A percentile compares a stretch with the other conserved stretches of the same genome.
Conservation (phyloP, 2,888 invertebrate species). For the Neria commutata region DNA sequence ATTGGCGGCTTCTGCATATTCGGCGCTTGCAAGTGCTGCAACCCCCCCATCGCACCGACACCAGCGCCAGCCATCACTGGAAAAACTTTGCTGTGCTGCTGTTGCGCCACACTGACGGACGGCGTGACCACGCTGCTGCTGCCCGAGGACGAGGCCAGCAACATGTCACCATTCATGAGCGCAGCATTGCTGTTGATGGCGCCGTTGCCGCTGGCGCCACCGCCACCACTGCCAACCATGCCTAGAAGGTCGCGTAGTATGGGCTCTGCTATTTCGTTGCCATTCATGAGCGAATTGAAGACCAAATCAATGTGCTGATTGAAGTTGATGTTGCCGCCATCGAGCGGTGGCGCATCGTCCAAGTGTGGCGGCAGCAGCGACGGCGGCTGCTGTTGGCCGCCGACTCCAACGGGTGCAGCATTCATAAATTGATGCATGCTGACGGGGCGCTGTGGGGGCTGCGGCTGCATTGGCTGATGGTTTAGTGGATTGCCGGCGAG, state of each 20-base stretch:
- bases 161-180: constrained; percentile 31
- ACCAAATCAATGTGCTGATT: constrained; percentile 62
- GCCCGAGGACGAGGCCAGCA: constrained; percentile 7
- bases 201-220: constrained; percentile 15
- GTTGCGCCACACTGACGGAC: constrained; percentile 1
- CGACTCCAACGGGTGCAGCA: too few relatives aligned
- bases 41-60: not conserved
- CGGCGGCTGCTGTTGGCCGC: too few relatives aligned
- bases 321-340: constrained; percentile 49
- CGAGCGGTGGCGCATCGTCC: constrained; percentile 40
- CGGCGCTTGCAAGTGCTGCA: constrained; percentile 19
- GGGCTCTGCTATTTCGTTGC: constrained; percentile 59
- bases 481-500: constrained; percentile 24
- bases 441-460: constrained; percentile 43
- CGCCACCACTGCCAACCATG: constrained; percentile 46
- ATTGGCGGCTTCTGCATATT: constrained; percentile 27
- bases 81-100: constrained; percentile 35
- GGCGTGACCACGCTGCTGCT: not conserved
- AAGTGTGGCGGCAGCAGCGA: constrained; percentile 24
- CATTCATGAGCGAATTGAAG: constrained; percentile 60
- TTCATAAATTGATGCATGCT: constrained; percentile 1
- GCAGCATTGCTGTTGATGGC: constrained; percentile 34
- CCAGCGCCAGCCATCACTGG: constrained; percentile 24
- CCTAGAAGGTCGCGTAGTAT: constrained; percentile 59
- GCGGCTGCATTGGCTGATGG: constrained; percentile 38